A percentile compares a stretch with the other conserved stretches of the same genome.
These are phyloP conservation scores for Pollimyrus isidori DNA, from an alignment of 2,113 vertebrate species.

Conservation along the genomic window DNA sequence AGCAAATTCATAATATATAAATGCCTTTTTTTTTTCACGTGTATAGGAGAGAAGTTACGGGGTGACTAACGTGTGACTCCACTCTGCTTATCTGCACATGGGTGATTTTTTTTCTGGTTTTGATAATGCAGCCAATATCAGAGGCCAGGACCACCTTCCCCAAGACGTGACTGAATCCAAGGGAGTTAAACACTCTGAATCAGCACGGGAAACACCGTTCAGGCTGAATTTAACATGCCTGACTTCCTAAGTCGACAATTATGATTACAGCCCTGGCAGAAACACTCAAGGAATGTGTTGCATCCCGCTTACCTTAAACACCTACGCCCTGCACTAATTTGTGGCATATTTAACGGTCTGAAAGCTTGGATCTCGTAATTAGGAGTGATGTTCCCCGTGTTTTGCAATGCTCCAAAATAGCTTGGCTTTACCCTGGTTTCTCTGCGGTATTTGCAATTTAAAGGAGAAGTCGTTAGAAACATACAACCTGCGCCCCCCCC, in stretches of 20 bases:
- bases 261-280: neutral
- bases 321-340: neutral
- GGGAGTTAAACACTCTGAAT: neutral
- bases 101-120: neutral
- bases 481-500: neutral
- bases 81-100: neutral
- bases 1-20: neutral
- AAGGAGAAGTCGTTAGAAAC: neutral
- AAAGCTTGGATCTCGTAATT: neutral
- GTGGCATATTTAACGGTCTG: neutral
- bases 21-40: neutral
- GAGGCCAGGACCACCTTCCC: neutral
- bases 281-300: neutral
- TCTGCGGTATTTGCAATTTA: neutral
- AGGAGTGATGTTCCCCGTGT: neutral
- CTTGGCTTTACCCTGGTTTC: neutral
- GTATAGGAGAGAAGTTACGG: constrained; percentile 20
- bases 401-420: neutral
- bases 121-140: neutral
- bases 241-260: neutral
- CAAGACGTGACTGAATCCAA: neutral
- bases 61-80: neutral
- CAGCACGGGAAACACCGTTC: neutral
- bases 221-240: neutral
- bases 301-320: neutral